Base-by-base conservation (phyloP, 1,140 invertebrate genomes). In the Drosophila jambulina region DNA sequence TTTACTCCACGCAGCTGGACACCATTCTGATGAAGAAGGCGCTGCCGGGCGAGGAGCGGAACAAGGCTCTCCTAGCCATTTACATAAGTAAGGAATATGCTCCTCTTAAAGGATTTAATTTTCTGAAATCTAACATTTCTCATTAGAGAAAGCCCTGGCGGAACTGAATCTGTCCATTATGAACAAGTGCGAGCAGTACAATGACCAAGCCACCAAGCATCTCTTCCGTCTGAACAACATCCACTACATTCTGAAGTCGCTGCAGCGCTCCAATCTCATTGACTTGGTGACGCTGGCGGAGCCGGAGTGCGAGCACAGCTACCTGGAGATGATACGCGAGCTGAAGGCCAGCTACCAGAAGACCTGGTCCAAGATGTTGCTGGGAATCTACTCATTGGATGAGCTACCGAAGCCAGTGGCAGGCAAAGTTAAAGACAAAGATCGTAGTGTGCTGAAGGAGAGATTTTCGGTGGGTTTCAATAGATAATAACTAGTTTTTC, bases 361-460 rank as follows among this genome's bases (percentile, higher is more conserved):
- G 61, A 91, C 92, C 6, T 98, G 97, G 97, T 97, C 95, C 85
- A 96, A 96, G 93, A 94, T 98, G 56, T 83, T 98, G 36, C 95
- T 96, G 56, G 95, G 97, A 83, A 95, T 98, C 40, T 94, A 93
- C 38, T 93, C 93, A 6, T 59, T 95, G 58, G 96, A 97, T 71
- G 96, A 97, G 88, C 93, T 95, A 58, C 94, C 95, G 4, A 84
- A 94, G 15, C 94, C 95, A 12, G 92, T 95, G 38, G 94, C 94
- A n/a, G 95, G 95, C 15, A 96, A 97, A 93, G 92, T 98, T 27
- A 95, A 96, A 81, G 97, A 98, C 88, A 98, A 97, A 93, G 97
- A 98, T 92, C 94, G 96, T 58, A 97, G 97, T 87, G 95, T 96
- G 43, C 95, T 99, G n/a, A 99, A 99, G 93, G 98, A 99, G 87